Evolutionary conservation across 2,113 vertebrate genomes (phyloP).

Genomic region (Sarotherodon lohbergeri): DNA sequence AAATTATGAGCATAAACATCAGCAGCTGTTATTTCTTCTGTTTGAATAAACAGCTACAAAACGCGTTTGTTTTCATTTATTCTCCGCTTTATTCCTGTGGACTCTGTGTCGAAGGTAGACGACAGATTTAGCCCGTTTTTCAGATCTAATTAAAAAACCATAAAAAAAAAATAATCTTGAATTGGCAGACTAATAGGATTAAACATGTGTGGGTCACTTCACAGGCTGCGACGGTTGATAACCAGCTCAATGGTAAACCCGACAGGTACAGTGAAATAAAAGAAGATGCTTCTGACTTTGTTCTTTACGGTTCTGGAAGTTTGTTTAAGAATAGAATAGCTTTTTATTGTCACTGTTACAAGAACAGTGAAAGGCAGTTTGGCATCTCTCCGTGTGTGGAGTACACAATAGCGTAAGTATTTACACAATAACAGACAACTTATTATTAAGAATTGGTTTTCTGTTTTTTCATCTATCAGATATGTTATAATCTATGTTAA

Average conservation of each 20-base stretch:
- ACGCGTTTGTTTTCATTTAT: neutral
- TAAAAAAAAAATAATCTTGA: neutral
- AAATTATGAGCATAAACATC: neutral
- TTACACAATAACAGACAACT: too few species aligned
- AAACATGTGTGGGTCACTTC: neutral
- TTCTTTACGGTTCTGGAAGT: rapidly evolving
- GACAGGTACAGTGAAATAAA: neutral
- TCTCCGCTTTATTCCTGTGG: neutral
- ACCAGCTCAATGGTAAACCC: neutral
- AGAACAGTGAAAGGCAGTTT: too few species aligned
- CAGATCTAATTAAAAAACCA: neutral
- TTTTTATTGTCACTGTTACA: too few species aligned
- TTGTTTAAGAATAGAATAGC: neutral
- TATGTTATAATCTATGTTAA: neutral
- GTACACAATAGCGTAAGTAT: too few species aligned
- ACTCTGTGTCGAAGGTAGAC: neutral
- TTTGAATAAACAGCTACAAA: neutral
- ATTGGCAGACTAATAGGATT: rapidly evolving
- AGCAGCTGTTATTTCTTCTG: neutral
- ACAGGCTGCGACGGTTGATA: neutral
- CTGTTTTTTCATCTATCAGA: neutral
- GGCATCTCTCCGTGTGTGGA: too few species aligned
- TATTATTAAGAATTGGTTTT: neutral
- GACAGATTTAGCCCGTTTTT: neutral
- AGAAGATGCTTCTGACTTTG: neutral